Evolutionary conservation across 1,140 invertebrate genomes (phyloP), one percentile per base, ranked within the genome.

Genomic region (Caligus rogercresseyi): DNA sequence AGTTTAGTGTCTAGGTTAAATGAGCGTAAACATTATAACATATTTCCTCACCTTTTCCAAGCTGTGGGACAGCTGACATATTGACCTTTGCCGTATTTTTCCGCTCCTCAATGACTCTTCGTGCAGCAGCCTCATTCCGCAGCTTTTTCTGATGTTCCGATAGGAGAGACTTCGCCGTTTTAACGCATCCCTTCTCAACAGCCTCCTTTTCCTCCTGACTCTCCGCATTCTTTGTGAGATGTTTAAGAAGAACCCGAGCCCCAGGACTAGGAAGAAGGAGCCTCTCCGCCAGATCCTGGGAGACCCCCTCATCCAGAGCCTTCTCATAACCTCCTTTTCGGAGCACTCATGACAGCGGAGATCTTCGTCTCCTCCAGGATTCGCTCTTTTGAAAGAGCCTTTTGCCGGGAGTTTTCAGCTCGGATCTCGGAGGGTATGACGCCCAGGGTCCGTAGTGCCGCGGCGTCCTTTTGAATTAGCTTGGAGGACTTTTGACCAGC

Each of bases 261-360:
- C 57, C 57, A 1, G 57, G 57, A 11, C 24, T 25, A n/a, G 57
- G 57, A 15, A 25, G 25, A 21, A 60, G 25, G 18, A 60, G n/a
- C 7, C 26, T 14, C 3, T 18, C 15, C n/a, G 20, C 57, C 25
- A 60, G 43, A 11, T 60, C 57, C 16, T 25, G 15, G 16, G 57
- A 60, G 7, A 60, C 57, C 16, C 57, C 57, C 19, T 25, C 18
- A 25, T 20, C 24, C 24, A 60, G n/a, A 43, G n/a, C 57, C 18
- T 31, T 19, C n/a, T 25, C 2, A 60, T 25, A 15, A 25, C 57
- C 4, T 43, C 18, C 24, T 43, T 60, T 19, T 60, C 57, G 3
- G 16, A 2, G 2, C 24, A 60, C 18, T 60, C 3, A 60, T 43
- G 7, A 43, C 7, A 11, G 31, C n/a, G n/a, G 31, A 43, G 7